Conservation (phyloP, 2,888 invertebrate species). For the Drosophila yooni region DNA sequence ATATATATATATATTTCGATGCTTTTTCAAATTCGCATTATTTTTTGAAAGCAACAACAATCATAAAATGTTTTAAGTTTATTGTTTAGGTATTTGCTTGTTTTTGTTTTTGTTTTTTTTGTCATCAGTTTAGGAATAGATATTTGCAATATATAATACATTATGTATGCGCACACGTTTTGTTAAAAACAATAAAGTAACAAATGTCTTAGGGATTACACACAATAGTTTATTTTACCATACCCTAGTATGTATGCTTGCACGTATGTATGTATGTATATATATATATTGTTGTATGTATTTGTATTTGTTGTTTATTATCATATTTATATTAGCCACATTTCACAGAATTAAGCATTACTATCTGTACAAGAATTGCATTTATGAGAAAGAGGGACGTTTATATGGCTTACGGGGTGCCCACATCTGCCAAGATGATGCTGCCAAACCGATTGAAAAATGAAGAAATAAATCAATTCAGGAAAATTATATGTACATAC, state of each 20-base stretch:
- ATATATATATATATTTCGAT: constrained; percentile 57
- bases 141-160: constrained; percentile 62
- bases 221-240: constrained; percentile 52
- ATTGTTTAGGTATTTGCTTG: constrained; percentile 56
- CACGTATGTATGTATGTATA: constrained; percentile 18
- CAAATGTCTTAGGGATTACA: constrained; percentile 69
- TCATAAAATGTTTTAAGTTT: constrained; percentile 65
- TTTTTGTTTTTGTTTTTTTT: constrained; percentile 26
- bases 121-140: constrained; percentile 56
- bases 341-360: constrained; percentile 75
- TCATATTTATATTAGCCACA: constrained; percentile 75
- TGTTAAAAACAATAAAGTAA: constrained; percentile 71
- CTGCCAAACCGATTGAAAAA: constrained; percentile 32
- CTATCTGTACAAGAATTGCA: constrained; percentile 72
- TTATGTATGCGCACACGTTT: constrained; percentile 57
- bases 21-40: constrained; percentile 58
- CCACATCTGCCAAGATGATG: constrained; percentile 52
- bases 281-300: constrained; percentile 18
- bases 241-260: constrained; percentile 17
- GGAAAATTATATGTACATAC: constrained; percentile 2
- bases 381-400: constrained; percentile 46
- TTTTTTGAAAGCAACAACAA: constrained; percentile 73
- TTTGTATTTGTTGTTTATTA: constrained; percentile 55
- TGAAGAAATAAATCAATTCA: constrained; percentile 10
- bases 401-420: constrained; percentile 34